phyloP scores from a whole-genome alignment of 2,113 vertebrate genomes.

The Trichechus manatus region DNA sequence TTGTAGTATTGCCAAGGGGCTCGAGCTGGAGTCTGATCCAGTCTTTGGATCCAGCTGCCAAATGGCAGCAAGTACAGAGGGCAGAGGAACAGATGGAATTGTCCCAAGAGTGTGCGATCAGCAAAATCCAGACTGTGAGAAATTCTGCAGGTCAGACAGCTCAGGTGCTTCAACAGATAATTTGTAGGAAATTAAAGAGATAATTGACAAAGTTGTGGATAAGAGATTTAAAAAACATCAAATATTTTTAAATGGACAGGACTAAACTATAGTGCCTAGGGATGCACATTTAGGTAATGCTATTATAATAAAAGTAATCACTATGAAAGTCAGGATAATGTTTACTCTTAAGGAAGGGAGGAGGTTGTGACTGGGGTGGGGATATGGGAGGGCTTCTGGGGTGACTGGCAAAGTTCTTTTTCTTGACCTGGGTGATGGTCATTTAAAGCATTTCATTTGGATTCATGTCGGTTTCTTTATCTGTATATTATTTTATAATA shows the following conservation, averaged over 20 bases:
- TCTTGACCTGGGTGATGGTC: background rate
- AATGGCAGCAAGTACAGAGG: background rate
- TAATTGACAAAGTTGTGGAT: background rate
- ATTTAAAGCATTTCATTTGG: background rate
- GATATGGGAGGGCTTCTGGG: no score
- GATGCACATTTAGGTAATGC: background rate
- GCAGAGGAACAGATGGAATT: background rate
- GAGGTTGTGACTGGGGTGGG: background rate
- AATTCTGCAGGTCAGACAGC: background rate
- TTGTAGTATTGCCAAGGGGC: background rate
- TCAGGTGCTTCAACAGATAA: background rate
- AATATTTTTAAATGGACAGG: background rate
- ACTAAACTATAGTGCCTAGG: background rate
- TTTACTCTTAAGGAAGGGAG: background rate
- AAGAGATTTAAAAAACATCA: background rate
- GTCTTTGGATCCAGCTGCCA: background rate
- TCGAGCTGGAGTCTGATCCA: background rate
- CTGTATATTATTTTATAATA: slow-evolving; percentile 16
- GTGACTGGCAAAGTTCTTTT: background rate
- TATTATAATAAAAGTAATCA: background rate
- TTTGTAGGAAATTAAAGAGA: background rate
- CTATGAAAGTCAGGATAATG: background rate
- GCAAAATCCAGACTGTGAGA: background rate
- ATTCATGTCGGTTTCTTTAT: background rate
- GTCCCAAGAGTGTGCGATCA: background rate